These are phyloP conservation scores for Apodemia arnacis DNA, from an alignment of 2,888 invertebrate species.

Conservation along the genomic window DNA sequence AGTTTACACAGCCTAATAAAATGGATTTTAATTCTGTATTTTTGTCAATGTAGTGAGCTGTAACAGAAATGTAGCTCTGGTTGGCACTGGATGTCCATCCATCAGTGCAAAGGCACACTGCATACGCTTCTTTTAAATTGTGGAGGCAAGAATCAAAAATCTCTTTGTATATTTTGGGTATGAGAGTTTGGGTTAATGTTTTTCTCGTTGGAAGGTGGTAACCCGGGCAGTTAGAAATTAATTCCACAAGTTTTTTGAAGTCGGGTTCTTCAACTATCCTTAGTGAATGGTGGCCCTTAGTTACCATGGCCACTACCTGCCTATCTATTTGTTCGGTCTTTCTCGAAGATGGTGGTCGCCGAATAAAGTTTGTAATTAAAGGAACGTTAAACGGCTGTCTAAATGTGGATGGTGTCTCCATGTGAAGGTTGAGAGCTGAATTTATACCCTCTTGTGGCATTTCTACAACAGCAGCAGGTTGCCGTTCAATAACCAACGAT, in stretches of 20 bases:
- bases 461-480: not conserved
- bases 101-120: not conserved
- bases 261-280: slow-evolving; percentile 67
- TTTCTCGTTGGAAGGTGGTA: slow-evolving; percentile 38
- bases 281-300: slow-evolving; percentile 69
- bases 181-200: no score
- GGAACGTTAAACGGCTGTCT: no score
- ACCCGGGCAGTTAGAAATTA: slow-evolving; percentile 56
- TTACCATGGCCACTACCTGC: slow-evolving; percentile 67
- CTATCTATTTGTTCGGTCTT: slow-evolving; percentile 67
- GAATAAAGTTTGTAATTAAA: not conserved
- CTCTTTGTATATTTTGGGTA: no score
- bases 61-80: not conserved
- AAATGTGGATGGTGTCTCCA: no score
- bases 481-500: not conserved
- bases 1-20: not conserved
- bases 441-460: not conserved
- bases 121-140: not conserved
- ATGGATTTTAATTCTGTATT: not conserved
- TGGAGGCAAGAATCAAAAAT: no score
- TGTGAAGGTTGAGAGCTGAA: not conserved
- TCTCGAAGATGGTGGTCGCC: slow-evolving; percentile 50
- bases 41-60: not conserved
- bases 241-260: slow-evolving; percentile 46
- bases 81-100: not conserved